Conservation (phyloP, 2,113 vertebrate species). For the Pelodiscus sinensis region DNA sequence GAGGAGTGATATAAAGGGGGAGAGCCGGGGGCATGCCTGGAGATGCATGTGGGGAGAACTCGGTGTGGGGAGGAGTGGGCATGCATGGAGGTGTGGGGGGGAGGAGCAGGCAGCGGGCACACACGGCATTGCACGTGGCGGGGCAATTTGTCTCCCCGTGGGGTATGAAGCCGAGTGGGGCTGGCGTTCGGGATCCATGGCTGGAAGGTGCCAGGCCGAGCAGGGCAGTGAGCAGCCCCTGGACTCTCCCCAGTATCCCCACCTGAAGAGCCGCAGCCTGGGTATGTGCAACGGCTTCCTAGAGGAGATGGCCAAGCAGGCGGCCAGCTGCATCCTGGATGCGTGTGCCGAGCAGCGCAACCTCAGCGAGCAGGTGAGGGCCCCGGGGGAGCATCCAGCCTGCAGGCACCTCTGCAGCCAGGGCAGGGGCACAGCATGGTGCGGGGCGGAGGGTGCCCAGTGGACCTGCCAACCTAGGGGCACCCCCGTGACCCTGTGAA, state of each 20-base stretch:
- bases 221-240: background rate
- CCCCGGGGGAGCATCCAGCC: background rate
- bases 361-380: conserved; percentile 87
- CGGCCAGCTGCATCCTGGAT: conserved; percentile 84
- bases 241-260: conserved; percentile 71
- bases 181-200: background rate
- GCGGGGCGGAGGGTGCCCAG: no score
- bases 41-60: background rate
- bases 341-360: conserved; percentile 91
- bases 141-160: background rate
- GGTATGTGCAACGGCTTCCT: conserved; percentile 87
- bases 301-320: conserved; percentile 88
- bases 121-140: background rate
- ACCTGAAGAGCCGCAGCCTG: conserved; percentile 81
- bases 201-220: background rate
- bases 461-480: no score
- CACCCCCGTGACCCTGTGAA: no score
- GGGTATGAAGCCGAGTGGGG: background rate
- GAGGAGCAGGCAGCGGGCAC: background rate
- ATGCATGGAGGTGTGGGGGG: no score
- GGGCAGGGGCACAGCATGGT: no score
- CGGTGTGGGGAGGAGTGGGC: background rate
- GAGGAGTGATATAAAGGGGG: background rate
- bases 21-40: background rate
- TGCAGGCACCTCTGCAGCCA: background rate